phyloP scores from a whole-genome alignment of 2,888 invertebrate species.

The Agrotis segetum region DNA sequence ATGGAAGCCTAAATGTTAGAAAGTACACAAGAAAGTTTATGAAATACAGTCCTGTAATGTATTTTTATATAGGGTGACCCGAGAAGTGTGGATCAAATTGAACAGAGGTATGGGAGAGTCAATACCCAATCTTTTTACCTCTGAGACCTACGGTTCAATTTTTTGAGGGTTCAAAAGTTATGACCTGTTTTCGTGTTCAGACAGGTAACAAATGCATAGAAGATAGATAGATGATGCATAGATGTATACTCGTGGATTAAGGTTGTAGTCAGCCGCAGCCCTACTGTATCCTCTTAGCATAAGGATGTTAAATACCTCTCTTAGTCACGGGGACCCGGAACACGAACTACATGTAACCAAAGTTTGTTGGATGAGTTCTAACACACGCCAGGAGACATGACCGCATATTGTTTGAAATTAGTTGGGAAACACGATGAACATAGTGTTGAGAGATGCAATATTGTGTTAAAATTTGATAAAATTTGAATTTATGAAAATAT shows the following conservation, averaged over 20 bases:
- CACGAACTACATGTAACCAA: conserved; percentile 40
- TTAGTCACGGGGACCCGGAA: conserved; percentile 7
- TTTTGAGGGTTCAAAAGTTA: no score
- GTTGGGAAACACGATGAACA: conserved; percentile 31
- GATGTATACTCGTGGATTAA: no score
- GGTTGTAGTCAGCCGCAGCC: neutral
- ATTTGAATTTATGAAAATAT: neutral
- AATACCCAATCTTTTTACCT: no score
- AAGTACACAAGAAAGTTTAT: conserved; percentile 17
- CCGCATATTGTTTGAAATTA: conserved; percentile 40
- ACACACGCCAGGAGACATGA: conserved; percentile 33
- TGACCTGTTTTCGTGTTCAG: no score
- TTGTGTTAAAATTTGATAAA: neutral
- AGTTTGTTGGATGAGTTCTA: conserved; percentile 47
- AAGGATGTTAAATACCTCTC: conserved; percentile 30
- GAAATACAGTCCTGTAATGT: neutral
- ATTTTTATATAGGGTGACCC: no score
- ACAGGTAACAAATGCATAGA: no score
- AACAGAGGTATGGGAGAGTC: no score
- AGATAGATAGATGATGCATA: no score
- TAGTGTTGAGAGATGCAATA: neutral
- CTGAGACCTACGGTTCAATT: no score
- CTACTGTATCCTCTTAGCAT: conserved; percentile 24
- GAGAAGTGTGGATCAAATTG: no score
- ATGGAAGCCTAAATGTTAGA: conserved; percentile 39